Percentiles rank a stretch among this genome's conserved stretches.
Conservation (phyloP, 1,140 invertebrate species). For the Pteromalus puparum region DNA sequence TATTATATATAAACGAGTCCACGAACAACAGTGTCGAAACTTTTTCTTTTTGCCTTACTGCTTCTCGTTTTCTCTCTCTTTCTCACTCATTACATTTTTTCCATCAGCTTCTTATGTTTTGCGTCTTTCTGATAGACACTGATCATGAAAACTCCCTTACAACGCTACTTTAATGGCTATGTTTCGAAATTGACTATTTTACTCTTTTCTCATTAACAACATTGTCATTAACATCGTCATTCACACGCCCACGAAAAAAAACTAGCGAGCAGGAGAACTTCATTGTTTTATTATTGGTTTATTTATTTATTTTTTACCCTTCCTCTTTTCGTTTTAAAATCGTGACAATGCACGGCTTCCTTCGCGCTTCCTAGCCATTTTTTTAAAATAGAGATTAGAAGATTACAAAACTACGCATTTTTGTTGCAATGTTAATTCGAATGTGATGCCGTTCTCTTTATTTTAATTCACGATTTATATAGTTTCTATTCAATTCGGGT, state of each 20-base stretch:
- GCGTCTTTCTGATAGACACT: slow-evolving; percentile 25
- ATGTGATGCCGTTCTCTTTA: slow-evolving; percentile 10
- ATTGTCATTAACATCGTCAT: neutral
- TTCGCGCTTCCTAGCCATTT: neutral
- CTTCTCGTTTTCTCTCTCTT: slow-evolving; percentile 4
- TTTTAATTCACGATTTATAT: neutral
- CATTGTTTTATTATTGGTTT: slow-evolving; percentile 27
- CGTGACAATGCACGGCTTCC: neutral
- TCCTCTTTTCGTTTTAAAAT: neutral
- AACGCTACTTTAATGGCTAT: slow-evolving; percentile 45
- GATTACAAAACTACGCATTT: slow-evolving; percentile 52
- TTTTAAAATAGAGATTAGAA: slow-evolving; percentile 51
- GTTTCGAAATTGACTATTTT: slow-evolving; percentile 51
- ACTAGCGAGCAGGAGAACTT: slow-evolving; percentile 29
- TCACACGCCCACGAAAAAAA: neutral
- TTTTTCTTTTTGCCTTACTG: neutral
- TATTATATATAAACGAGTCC: slow-evolving; percentile 32
- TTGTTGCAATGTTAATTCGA: slow-evolving; percentile 26
- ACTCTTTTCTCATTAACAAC: neutral
- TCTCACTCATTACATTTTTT: slow-evolving; percentile 19
- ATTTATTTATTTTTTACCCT: slow-evolving; percentile 11
- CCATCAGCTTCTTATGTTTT: neutral
- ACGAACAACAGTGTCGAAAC: slow-evolving; percentile 13
- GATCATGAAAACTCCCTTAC: slow-evolving; percentile 20
- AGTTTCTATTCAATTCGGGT: slow-evolving; percentile 30